Percentiles rank a stretch among this genome's conserved stretches.
These are phyloP conservation scores for Drosophila ananassae DNA, from an alignment of 1,140 invertebrate genomes.

Conservation along the genomic window DNA sequence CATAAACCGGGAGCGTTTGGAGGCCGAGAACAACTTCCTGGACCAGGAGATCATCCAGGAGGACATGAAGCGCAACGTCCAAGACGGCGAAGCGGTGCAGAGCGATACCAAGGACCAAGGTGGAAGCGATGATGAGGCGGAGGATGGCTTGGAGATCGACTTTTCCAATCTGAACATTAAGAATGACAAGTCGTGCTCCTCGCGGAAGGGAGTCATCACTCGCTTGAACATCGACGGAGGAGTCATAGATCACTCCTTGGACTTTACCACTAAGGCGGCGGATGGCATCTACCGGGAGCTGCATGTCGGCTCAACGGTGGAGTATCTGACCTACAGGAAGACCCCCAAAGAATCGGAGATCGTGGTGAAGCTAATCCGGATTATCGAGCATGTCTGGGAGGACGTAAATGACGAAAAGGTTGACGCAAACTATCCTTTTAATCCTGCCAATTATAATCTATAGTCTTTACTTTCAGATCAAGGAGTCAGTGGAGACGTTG, in stretches of 20 bases:
- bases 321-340: conserved; percentile 52
- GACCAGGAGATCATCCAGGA: conserved; percentile 30
- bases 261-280: conserved; percentile 41
- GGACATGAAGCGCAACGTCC: background rate
- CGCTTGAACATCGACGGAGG: conserved; percentile 34
- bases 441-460: background rate
- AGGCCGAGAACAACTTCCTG: conserved; percentile 65
- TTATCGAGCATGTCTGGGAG: conserved; percentile 60
- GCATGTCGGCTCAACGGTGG: conserved; percentile 44
- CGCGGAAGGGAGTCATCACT: conserved; percentile 57
- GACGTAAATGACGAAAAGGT: conserved; percentile 11
- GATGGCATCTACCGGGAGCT: conserved; percentile 37
- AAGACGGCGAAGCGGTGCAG: too few relatives aligned
- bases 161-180: background rate
- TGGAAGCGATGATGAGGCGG: background rate
- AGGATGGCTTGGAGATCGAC: background rate
- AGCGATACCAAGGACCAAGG: background rate
- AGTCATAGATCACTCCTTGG: conserved; percentile 42
- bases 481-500: conserved; percentile 31
- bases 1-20: conserved; percentile 48
- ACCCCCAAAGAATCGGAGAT: background rate
- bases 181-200: conserved; percentile 1
- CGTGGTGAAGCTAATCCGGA: conserved; percentile 54
- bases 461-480: conserved; percentile 7
- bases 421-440: background rate